These are phyloP conservation scores for Prunella strophiata DNA, from an alignment of 2,797 vertebrate species.

Conservation along the genomic window DNA sequence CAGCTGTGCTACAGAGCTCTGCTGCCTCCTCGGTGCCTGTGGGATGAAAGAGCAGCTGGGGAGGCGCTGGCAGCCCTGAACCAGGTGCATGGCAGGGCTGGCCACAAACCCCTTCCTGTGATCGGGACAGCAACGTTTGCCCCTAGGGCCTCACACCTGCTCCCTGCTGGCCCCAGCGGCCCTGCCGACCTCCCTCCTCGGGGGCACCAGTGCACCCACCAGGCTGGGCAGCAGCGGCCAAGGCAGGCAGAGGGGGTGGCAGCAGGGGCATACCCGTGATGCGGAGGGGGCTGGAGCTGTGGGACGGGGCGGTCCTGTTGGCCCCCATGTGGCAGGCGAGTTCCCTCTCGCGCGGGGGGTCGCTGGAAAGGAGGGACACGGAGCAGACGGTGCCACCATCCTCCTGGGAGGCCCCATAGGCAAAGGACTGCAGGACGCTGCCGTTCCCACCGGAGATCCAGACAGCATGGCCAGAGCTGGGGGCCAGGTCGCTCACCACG, in stretches of 20 bases:
- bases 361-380: conserved; percentile 52
- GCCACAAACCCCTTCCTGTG: conserved; percentile 4
- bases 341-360: background rate
- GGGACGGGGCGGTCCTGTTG: background rate
- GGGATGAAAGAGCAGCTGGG: background rate
- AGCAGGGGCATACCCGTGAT: conserved; percentile 46
- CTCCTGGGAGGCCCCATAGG: conserved; percentile 60
- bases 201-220: fast-evolving
- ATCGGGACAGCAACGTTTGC: background rate
- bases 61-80: fast-evolving
- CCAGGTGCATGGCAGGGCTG: background rate
- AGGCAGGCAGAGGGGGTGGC: background rate
- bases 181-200: fast-evolving
- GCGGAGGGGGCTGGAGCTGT: conserved; percentile 57
- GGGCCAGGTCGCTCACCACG: conserved; percentile 48
- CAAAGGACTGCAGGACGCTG: conserved; percentile 63
- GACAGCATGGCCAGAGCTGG: conserved; percentile 8
- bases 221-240: background rate
- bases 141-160: background rate
- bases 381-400: conserved; percentile 70
- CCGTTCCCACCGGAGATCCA: conserved; percentile 72
- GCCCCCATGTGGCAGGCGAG: conserved; percentile 66
- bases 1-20: background rate
- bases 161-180: background rate
- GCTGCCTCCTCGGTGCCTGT: background rate